Base-by-base conservation (phyloP, 2,888 invertebrate genomes). In the Platypus cylindrus region DNA sequence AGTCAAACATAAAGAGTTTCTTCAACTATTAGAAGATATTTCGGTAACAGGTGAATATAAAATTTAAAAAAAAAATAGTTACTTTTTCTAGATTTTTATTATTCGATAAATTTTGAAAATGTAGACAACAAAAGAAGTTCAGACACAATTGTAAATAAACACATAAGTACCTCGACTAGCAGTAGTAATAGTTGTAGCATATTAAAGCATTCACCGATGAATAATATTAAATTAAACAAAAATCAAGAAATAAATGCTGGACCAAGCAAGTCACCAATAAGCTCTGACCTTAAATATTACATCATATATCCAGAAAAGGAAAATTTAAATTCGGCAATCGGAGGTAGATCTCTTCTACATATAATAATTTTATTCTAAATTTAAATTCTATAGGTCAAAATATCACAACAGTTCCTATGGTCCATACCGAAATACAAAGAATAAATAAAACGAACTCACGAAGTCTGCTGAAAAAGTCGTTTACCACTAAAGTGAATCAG, bases 281-380 rank as follows among this genome's bases (percentile, higher is more conserved):
- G n/a, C n/a, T n/a, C n/a, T n/a, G n/a, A 38, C 16, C 32, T 49
- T 5, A 41, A 49, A 8, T 54, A 54, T 38, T 56, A 53, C 33
- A 45, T 59, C 15, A 47, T 58, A 4, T 45, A 51, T 29, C 50
- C 53, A 1, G 59, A 60, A 40, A 60, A 60, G 37, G 60, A 60
- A 45, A 60, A 60, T 43, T 48, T 59, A 3, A 51, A 50, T 34
- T 43, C 52, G 12, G 29, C 48, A 17, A 34, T 42, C 9, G 33
- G 38, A 41, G 16, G 47, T 37, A 9, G 40, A 35, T n/a, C n/a
- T n/a, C n/a, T n/a, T n/a, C n/a, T n/a, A n/a, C n/a, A 20, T 20
- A 30, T 16, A 29, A 16, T 8, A 29, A 5, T n/a, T n/a, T 29
- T 7, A 29, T 29, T 14, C 3, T 9, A 16, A 14, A 15, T 17